Percentiles rank a stretch among this genome's conserved stretches.
phyloP scores from a whole-genome alignment of 2,797 vertebrate genomes.

The Phalanger gymnotis region DNA sequence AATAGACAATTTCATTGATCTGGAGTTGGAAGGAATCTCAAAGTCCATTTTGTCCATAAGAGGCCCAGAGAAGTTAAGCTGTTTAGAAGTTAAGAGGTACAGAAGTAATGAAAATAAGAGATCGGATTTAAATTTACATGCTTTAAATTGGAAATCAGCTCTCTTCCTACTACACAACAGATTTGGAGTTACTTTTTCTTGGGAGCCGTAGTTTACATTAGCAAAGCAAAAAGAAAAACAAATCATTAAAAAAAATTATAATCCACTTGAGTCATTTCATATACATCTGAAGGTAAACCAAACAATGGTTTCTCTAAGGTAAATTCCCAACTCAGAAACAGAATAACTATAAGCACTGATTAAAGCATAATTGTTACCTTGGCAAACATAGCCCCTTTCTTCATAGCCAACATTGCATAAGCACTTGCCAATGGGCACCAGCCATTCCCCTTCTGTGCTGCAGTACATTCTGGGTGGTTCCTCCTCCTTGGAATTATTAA shows the following conservation, averaged over 20 bases:
- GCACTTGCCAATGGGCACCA: constrained; percentile 98
- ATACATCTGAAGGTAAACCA: constrained; percentile 14
- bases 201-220: not conserved
- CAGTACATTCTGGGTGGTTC: constrained; percentile 98
- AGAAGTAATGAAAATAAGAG: not conserved
- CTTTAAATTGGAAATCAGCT: not conserved
- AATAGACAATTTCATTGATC: not conserved
- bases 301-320: not conserved
- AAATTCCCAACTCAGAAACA: constrained; percentile 17
- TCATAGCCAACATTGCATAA: constrained; percentile 95
- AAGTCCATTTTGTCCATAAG: not conserved
- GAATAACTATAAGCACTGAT: not conserved
- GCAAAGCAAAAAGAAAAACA: not conserved
- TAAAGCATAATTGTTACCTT: constrained; percentile 90
- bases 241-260: not conserved
- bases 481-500: constrained; percentile 98
- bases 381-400: constrained; percentile 93
- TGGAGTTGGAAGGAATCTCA: not conserved
- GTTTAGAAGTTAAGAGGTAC: not conserved
- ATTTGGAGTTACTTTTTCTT: not conserved
- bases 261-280: constrained; percentile 14
- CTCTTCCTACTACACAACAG: not conserved
- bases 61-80: not conserved
- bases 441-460: constrained; percentile 99
- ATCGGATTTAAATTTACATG: not conserved